Evolutionary conservation across 2,888 invertebrate genomes (phyloP), one percentile per base, ranked within the genome.

Genomic region (Alviniconcha strummeri): DNA sequence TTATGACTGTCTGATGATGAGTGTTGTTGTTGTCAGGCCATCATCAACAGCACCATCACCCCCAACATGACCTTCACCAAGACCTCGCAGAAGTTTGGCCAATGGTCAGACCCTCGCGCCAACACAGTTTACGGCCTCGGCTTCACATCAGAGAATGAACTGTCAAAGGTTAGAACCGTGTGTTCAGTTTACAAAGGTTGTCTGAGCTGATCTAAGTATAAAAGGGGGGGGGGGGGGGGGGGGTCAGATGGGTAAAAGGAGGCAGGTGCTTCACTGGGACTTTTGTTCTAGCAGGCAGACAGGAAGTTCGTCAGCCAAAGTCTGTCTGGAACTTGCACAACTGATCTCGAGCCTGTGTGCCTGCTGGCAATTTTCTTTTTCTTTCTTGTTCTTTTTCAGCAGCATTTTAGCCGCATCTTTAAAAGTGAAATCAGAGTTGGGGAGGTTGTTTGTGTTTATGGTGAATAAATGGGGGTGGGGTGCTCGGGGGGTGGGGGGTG

Each of bases 51-150:
- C 94, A 99, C 98, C 77, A 98, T 99, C 90, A 98, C 98, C 82
- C 97, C 98, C 9, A 98, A 97, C 93, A 99, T 99, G 99, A 98
- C 97, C 75, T 99, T 99, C 94, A 99, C 99, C 79, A 99, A 99
- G 94, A 99, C 99, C 5, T 99, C 99, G 11, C 99, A 99, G 94
- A 99, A 99, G 95, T 99, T 99, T 95, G 99, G 99, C 1, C 99
- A 99, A 94, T 99, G 99, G 99, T 98, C 98, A 88, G 99, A 99
- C 94, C 97, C 98, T 74, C 95, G 98, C 86, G 98, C 98, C 76
- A 98, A 98, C 94, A 98, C 98, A 0, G 98, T 99, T 13, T 99
- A 99, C 94, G 99, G 99, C 0, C 95, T 99, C 83, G 99, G 99
- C 9, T 99, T 99, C 94, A 96, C 97, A 74, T 97, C 98, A 0